Evolutionary conservation across 1,140 invertebrate species (phyloP), one percentile per base, ranked within the genome.

Genomic region (Bombus pascuorum): DNA sequence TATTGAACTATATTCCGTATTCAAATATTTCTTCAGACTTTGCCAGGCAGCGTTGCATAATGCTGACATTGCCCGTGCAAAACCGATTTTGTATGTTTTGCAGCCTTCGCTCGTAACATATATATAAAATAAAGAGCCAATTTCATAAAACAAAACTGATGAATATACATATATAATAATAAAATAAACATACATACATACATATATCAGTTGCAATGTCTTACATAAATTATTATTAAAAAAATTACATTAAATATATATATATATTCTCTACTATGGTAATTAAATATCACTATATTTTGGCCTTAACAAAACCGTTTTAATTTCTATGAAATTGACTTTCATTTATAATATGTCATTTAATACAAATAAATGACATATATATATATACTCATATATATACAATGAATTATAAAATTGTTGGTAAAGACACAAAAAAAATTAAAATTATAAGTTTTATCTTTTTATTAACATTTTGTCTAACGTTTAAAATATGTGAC

Each of bases 301-400:
- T 59, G 53, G 47, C 32, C 81, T 59, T 70, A 47, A 39, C 18
- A 47, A 34, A 62, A 71, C 76, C 28, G 15, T 22, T 57, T 42
- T 22, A 25, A 34, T 66, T 44, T 72, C n/a, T 59, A 74, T 53
- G 32, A 77, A 73, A 82, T 86, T 75, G 42, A 34, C 53, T 79
- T 42, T 70, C 47, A 72, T 25, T 42, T 44, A 18, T n/a, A 47
- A 32, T 59, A 28, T 18, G 34, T 73, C 73, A 76, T 68, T 87
- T 70, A 44, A 86, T 25, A 68, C 70, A 82, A 87, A 87, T 82
- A 87, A 88, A 79, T 77, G 82, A 83, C 28, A 79, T 47, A 18
- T 34, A 73, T 47, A 18, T 34, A 73, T 42, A 73, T 66, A 66
- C 28, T n/a, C 3, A 5, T 66, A 66, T 34, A 34, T 32, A 66